phyloP scores from a whole-genome alignment of 2,888 invertebrate species.

The Drosophila setosimentum region DNA sequence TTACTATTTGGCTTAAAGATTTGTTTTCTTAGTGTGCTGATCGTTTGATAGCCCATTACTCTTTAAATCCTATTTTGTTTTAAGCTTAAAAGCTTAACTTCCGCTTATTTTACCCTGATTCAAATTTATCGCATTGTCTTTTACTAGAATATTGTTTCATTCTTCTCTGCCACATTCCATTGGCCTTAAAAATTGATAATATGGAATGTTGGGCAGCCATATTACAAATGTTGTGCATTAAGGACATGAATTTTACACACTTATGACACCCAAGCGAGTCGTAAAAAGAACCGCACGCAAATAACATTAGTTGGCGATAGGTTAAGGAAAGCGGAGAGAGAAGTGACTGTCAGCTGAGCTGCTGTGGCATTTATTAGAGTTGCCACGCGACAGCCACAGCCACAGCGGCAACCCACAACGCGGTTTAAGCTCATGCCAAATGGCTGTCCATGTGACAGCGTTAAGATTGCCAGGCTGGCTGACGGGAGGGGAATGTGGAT shows the following conservation, averaged over 20 bases:
- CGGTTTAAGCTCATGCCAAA: conserved; percentile 74
- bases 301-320: conserved; percentile 65
- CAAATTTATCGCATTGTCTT: conserved; percentile 10
- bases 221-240: conserved; percentile 76
- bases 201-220: conserved; percentile 39
- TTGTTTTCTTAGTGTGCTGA: background rate
- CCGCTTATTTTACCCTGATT: conserved; percentile 5
- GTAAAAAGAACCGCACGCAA: conserved; percentile 72
- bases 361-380: conserved; percentile 74
- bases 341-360: conserved; percentile 63
- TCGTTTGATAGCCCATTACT: background rate
- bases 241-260: conserved; percentile 73
- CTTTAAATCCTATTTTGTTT: background rate
- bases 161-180: background rate
- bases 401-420: conserved; percentile 58
- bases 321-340: conserved; percentile 14
- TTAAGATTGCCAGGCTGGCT: conserved; percentile 12
- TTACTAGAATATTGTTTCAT: conserved; percentile 2
- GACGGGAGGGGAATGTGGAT: background rate
- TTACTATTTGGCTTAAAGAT: background rate
- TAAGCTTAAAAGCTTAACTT: background rate
- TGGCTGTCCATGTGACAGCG: conserved; percentile 74
- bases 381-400: conserved; percentile 67
- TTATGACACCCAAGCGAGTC: conserved; percentile 74
- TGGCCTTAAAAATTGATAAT: conserved; percentile 41